phyloP scores from a whole-genome alignment of 2,888 invertebrate genomes.

The Zootermopsis nevadensis region DNA sequence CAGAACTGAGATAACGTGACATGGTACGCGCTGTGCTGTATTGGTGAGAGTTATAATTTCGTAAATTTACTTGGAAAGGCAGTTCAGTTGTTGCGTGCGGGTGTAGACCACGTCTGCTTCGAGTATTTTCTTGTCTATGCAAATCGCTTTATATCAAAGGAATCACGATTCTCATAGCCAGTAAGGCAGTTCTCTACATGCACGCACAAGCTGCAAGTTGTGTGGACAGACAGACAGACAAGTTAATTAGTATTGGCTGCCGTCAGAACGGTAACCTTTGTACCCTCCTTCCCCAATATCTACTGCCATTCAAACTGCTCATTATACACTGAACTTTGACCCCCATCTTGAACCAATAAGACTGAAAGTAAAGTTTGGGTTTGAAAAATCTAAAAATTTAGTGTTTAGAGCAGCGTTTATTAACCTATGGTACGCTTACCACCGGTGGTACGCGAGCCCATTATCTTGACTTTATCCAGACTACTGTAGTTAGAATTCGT shows the following conservation, averaged over 20 bases:
- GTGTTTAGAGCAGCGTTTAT: too few relatives aligned
- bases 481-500: too few relatives aligned
- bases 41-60: constrained; percentile 16
- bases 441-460: too few relatives aligned
- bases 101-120: neutral
- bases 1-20: neutral
- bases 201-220: neutral
- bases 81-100: neutral
- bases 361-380: neutral
- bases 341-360: neutral
- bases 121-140: constrained; percentile 6
- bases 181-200: neutral
- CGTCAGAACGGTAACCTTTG: constrained; percentile 23
- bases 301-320: constrained; percentile 9
- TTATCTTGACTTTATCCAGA: too few relatives aligned
- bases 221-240: constrained; percentile 33
- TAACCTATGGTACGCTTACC: too few relatives aligned
- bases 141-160: neutral
- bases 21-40: neutral
- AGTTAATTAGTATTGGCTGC: constrained; percentile 46
- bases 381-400: too few relatives aligned
- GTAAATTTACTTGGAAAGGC: neutral
- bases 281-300: neutral
- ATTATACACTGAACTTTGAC: neutral
- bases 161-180: neutral